Percentiles rank a stretch among this genome's conserved stretches.
Evolutionary conservation across 2,888 invertebrate genomes (phyloP).

Genomic region (Chrysomela aeneicollis): DNA sequence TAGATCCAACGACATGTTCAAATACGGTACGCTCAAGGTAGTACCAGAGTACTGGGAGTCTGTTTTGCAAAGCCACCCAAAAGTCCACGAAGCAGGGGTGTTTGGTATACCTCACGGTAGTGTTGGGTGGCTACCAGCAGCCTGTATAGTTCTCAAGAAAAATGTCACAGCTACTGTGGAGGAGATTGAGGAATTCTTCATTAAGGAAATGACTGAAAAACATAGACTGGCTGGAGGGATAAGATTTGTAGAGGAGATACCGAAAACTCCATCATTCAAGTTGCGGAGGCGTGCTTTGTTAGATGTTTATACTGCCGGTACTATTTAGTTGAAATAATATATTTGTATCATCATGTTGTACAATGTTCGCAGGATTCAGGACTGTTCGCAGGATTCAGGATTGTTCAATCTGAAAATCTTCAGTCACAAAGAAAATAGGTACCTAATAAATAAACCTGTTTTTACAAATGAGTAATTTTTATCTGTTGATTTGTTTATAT

Average conservation of each 20-base stretch:
- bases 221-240: conserved; percentile 49
- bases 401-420: no score
- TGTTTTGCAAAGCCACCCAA: conserved; percentile 46
- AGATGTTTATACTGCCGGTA: no score
- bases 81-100: conserved; percentile 47
- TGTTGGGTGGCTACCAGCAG: conserved; percentile 45
- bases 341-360: no score
- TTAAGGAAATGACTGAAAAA: conserved; percentile 44
- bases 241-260: conserved; percentile 44
- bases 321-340: no score
- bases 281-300: background rate
- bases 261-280: conserved; percentile 49
- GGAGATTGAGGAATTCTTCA: conserved; percentile 46
- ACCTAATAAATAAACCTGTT: no score
- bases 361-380: no score
- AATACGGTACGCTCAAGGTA: conserved; percentile 52
- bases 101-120: conserved; percentile 47
- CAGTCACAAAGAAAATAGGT: no score
- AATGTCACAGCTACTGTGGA: conserved; percentile 6
- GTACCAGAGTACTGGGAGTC: conserved; percentile 48
- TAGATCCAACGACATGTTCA: conserved; percentile 52
- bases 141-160: conserved; percentile 21
- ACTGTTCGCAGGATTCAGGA: no score
- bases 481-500: no score
- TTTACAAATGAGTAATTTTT: no score